phyloP scores from a whole-genome alignment of 64 coral and sea anemone species.

The Orbicella faveolata region DNA sequence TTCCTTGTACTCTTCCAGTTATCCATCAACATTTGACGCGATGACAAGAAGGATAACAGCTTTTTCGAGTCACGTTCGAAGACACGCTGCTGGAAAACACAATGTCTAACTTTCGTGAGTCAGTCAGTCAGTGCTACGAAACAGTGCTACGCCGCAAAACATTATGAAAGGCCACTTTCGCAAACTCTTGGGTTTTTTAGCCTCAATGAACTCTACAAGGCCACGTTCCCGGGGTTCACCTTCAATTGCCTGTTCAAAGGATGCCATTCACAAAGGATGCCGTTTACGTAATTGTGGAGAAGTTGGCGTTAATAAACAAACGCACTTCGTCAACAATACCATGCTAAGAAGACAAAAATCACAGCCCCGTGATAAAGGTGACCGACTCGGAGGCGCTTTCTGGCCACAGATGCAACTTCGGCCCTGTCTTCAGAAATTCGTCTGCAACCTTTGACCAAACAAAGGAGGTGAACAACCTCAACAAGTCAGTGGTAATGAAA shows the following conservation, averaged over 20 bases:
- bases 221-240: not conserved
- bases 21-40: no score
- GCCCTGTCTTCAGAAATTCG: not conserved
- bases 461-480: no score
- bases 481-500: no score
- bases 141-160: not conserved
- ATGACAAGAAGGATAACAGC: no score
- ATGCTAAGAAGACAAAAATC: not conserved
- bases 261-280: not conserved
- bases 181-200: not conserved
- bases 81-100: not conserved
- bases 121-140: not conserved
- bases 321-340: not conserved
- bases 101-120: not conserved
- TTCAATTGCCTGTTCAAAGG: not conserved
- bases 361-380: not conserved
- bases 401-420: not conserved
- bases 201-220: not conserved
- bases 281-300: not conserved
- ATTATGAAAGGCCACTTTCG: not conserved
- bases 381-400: not conserved
- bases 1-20: no score
- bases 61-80: not conserved
- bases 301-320: not conserved
- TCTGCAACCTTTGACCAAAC: no score